These are phyloP conservation scores for Thymelicus acteon DNA, from an alignment of 2,888 invertebrate species.

Conservation along the genomic window DNA sequence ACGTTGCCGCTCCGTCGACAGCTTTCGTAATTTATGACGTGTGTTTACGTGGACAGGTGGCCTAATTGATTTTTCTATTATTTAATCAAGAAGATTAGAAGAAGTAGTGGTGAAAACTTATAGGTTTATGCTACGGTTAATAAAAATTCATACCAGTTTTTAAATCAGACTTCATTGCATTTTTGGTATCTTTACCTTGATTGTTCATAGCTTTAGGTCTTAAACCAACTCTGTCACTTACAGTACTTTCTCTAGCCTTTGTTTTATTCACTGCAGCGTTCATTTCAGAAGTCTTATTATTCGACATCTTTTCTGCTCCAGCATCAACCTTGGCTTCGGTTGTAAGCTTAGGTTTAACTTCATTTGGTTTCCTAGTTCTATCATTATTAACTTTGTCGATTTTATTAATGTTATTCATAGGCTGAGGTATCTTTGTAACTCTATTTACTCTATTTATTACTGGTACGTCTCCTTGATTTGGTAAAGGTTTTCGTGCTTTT, in stretches of 20 bases:
- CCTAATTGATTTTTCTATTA: not conserved
- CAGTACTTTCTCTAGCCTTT: conserved; percentile 42
- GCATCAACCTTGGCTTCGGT: not conserved
- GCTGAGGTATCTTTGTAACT: conserved; percentile 3
- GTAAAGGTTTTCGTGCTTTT: conserved; percentile 5
- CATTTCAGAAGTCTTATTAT: conserved; percentile 6
- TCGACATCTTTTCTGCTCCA: conserved; percentile 14
- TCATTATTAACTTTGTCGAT: conserved; percentile 2
- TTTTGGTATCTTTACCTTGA: conserved; percentile 22
- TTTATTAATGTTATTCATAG: not conserved
- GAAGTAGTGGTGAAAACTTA: too few species aligned
- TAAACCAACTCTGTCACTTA: conserved; percentile 49
- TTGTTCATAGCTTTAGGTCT: conserved; percentile 40
- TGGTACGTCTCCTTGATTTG: conserved; percentile 19
- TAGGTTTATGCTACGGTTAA: too few species aligned
- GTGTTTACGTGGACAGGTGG: too few species aligned
- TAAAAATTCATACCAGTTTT: conserved; percentile 18
- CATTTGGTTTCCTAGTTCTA: conserved; percentile 1
- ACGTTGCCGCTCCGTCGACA: too few species aligned
- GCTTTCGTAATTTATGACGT: too few species aligned
- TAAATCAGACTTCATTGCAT: conserved; percentile 5
- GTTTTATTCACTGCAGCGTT: conserved; percentile 10
- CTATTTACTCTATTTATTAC: conserved; percentile 9
- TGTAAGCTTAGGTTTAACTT: conserved; percentile 7
- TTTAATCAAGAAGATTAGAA: too few species aligned